phyloP scores from a whole-genome alignment of 1,140 invertebrate species.

The Diuraphis noxia region DNA sequence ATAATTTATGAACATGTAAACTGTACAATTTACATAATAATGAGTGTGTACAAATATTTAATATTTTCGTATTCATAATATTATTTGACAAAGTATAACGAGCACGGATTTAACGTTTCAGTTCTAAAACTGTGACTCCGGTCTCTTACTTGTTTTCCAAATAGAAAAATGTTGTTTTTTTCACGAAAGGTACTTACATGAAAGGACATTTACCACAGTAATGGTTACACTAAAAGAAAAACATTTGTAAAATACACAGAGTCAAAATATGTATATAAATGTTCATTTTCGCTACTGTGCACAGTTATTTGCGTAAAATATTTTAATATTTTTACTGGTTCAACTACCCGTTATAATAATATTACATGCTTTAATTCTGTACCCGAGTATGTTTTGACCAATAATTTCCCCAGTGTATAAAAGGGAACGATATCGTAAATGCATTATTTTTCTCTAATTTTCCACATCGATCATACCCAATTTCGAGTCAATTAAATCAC shows the following conservation, averaged over 20 bases:
- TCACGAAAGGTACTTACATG: not conserved
- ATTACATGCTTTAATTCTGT: not conserved
- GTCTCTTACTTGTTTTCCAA: not conserved
- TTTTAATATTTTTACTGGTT: not conserved
- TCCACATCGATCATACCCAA: not conserved
- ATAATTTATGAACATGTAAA: not conserved
- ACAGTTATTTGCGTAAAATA: not conserved
- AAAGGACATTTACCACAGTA: not conserved
- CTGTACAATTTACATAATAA: not conserved
- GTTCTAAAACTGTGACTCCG: not conserved
- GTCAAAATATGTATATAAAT: not conserved
- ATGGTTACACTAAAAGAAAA: not conserved
- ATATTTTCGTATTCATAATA: no score
- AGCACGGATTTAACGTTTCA: no score
- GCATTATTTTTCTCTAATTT: not conserved
- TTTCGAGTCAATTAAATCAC: not conserved
- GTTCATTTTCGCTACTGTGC: not conserved
- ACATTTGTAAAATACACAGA: not conserved
- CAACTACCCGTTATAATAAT: not conserved
- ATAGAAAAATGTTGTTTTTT: not conserved
- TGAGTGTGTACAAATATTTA: no score
- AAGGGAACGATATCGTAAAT: not conserved
- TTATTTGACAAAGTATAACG: no score
- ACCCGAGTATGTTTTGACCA: not conserved
- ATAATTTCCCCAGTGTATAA: conserved; percentile 6